Evolutionary conservation across 2,113 vertebrate genomes (phyloP).

Genomic region (Rhabdomys dilectus): DNA sequence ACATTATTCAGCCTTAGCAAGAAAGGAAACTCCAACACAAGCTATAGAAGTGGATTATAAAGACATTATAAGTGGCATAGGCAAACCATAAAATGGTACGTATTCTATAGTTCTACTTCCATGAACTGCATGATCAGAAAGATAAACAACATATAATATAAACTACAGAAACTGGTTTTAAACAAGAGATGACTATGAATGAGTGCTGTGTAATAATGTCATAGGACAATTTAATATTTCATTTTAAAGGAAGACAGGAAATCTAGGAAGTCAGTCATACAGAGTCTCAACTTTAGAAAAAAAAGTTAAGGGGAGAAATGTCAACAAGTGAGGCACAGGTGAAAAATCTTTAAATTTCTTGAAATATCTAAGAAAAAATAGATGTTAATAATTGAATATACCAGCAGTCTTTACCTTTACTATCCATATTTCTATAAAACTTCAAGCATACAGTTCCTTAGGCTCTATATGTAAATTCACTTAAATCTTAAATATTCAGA

Average conservation of each 20-base stretch:
- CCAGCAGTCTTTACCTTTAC: not conserved
- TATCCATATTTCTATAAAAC: not conserved
- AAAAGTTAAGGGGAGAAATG: not conserved
- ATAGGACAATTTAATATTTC: conserved; percentile 7
- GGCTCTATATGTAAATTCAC: not conserved
- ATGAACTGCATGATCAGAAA: not conserved
- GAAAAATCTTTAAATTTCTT: not conserved
- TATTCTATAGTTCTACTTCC: not conserved
- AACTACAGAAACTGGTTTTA: not conserved
- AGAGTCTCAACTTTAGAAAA: not conserved
- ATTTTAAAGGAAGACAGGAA: not conserved
- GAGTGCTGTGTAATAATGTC: not conserved
- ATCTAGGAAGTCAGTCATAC: not conserved
- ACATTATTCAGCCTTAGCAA: not conserved
- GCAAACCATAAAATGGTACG: not conserved
- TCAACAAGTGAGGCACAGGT: not conserved
- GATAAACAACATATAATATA: not conserved
- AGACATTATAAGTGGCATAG: not conserved
- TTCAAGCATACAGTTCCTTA: not conserved
- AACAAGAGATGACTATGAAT: not conserved
- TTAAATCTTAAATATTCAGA: not conserved
- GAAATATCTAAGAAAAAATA: conserved; percentile 10
- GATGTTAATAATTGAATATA: not conserved
- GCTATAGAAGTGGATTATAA: not conserved
- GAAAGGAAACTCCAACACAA: not conserved